A percentile compares a stretch with the other conserved stretches of the same genome.
Evolutionary conservation across 2,888 invertebrate genomes (phyloP).

Genomic region (Peribatodes rhomboidaria): DNA sequence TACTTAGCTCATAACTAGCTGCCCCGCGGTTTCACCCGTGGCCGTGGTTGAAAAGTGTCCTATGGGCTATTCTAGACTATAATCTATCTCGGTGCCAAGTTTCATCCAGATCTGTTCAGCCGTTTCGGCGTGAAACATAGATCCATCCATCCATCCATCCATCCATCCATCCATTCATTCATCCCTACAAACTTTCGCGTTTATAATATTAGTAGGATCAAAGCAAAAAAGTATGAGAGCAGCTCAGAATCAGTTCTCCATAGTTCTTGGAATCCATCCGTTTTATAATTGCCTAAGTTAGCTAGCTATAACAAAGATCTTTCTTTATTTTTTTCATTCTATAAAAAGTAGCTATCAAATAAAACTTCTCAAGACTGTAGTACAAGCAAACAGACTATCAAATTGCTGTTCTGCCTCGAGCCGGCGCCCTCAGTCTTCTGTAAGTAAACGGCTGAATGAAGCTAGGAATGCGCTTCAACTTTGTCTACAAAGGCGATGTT

Average conservation of each 20-base stretch:
- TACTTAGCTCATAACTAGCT: too few species aligned
- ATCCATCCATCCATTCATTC: too few species aligned
- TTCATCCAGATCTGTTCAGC: too few species aligned
- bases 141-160: too few species aligned
- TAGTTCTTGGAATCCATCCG: not conserved
- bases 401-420: constrained; percentile 57
- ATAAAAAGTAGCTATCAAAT: constrained; percentile 47
- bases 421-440: constrained; percentile 33
- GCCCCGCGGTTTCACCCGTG: too few species aligned
- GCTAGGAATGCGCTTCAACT: constrained; percentile 55
- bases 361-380: constrained; percentile 48
- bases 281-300: too few species aligned
- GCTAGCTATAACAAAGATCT: not conserved
- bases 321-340: not conserved
- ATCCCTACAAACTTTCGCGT: too few species aligned
- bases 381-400: constrained; percentile 55
- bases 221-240: not conserved
- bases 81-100: too few species aligned
- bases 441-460: constrained; percentile 58
- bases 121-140: too few species aligned
- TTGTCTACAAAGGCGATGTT: constrained; percentile 55
- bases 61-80: too few species aligned
- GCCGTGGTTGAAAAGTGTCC: too few species aligned
- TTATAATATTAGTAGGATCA: too few species aligned
- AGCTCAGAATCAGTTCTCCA: not conserved